phyloP scores from a whole-genome alignment of 2,113 vertebrate genomes.

The Butorides virescens region DNA sequence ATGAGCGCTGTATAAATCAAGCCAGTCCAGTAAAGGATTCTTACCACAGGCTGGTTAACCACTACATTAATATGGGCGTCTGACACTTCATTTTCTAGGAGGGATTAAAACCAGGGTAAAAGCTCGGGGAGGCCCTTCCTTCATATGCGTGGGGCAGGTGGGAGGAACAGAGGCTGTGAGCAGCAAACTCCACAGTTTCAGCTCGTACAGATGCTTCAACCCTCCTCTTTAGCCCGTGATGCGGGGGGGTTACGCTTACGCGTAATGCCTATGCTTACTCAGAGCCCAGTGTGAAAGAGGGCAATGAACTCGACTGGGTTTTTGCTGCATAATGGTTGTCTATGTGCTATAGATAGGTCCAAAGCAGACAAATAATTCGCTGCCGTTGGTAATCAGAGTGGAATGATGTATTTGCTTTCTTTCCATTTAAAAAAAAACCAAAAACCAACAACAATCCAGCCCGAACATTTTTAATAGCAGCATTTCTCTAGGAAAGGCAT shows the following conservation, averaged over 20 bases:
- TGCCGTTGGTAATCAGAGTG: not conserved
- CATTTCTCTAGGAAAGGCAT: conserved; percentile 31
- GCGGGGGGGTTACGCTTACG: too few relatives aligned
- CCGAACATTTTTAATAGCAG: not conserved
- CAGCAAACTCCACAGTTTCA: not conserved
- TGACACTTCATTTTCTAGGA: not conserved
- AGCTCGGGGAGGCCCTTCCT: not conserved
- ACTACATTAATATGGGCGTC: not conserved
- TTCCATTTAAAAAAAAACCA: not conserved
- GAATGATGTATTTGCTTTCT: not conserved
- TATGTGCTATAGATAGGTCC: not conserved
- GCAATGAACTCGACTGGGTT: not conserved
- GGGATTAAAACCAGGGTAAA: not conserved
- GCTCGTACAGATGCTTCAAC: not conserved
- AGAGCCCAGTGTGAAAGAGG: not conserved
- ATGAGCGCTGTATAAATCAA: not conserved
- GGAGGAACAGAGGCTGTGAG: not conserved
- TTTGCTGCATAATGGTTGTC: not conserved
- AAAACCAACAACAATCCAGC: not conserved
- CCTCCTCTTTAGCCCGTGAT: fast-evolving
- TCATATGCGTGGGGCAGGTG: fast-evolving
- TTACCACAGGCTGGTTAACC: not conserved
- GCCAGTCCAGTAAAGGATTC: not conserved
- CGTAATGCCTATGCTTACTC: not conserved
- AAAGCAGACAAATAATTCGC: not conserved